Base-by-base conservation (phyloP, 2,113 vertebrate species). In the Forbesichthys agassizii region DNA sequence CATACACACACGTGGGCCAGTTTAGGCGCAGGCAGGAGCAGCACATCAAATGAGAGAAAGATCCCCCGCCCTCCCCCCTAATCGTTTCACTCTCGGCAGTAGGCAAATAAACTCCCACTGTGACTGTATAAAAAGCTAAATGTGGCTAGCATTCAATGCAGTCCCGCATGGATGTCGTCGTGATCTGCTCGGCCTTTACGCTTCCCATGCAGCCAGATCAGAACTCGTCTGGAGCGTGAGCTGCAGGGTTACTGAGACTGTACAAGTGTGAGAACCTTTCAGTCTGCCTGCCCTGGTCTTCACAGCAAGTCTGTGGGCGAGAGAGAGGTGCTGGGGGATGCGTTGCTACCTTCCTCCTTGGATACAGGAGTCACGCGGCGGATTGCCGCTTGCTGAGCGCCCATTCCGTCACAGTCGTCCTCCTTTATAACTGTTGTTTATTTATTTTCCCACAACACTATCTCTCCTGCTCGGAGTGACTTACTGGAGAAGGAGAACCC, bases 301-400 rank as follows among this genome's bases (percentile, higher is more conserved):
- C 82, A 74, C 48, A 83, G 75, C 71, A 71, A 72, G 81, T 78
- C 82, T 49, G 85, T 84, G 78, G 82, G 85, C 56, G 78, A 65
- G 75, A 86, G 74, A 69, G 74, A 69, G 84, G 80, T 81, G 67
- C 78, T 86, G 64, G 64, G 86, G 85, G 67, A 42, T 42, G 74
- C 79, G 85, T 91, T 85, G 90, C 90, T 88, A 84, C 88, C 86
- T 92, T 90, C 85, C 88, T 91, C 93, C 94, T 90, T 92, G 91
- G 94, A 93, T 92, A 93, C 92, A 86, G 86, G 90, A 92, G 92
- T 89, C 88, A 88, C 83, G 88, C 81, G 80, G 80, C 9, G 49
- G 0, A 7, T 77, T 73, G 71, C 81, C 84, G 81, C 73, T 81
- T 81, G 74, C 74, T 85, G 75, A 75, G 56, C 46, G 63, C 77